These are phyloP conservation scores for Neuroscelio doddi DNA, from an alignment of 2,888 invertebrate genomes.

Conservation along the genomic window DNA sequence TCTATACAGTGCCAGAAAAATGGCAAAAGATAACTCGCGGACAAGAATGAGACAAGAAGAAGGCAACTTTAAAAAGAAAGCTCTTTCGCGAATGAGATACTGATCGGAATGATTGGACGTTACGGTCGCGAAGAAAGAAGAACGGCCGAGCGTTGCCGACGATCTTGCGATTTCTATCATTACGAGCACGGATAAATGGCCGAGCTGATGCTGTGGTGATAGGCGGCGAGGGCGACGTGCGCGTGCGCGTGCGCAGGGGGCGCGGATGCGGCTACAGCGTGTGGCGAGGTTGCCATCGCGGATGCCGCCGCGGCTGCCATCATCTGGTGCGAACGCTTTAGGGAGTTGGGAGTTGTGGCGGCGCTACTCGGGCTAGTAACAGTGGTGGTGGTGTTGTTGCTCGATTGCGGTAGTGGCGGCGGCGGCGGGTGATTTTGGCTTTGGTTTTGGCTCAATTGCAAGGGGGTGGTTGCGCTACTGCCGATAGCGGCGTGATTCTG, in stretches of 20 bases:
- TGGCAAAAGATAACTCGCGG: no score
- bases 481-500: conserved; percentile 65
- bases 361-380: conserved; percentile 71
- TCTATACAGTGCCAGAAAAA: no score
- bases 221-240: conserved; percentile 77
- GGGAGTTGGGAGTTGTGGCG: conserved; percentile 73
- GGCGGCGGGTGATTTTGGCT: conserved; percentile 67
- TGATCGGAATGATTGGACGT: conserved; percentile 4
- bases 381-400: conserved; percentile 62
- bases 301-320: conserved; percentile 72
- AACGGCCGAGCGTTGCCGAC: conserved; percentile 37
- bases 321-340: conserved; percentile 73
- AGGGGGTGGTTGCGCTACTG: conserved; percentile 66
- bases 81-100: no score
- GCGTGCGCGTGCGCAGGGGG: conserved; percentile 77
- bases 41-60: conserved; percentile 11
- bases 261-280: conserved; percentile 75
- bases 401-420: conserved; percentile 59
- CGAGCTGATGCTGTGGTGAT: conserved; percentile 84
- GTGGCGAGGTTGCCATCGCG: conserved; percentile 76
- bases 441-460: conserved; percentile 70
- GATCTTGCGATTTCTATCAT: conserved; percentile 70
- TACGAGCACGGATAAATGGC: conserved; percentile 90
- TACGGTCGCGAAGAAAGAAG: conserved; percentile 23
- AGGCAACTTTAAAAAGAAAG: conserved; percentile 18